Base-by-base conservation (phyloP, 1,140 invertebrate species). In the Triops longicaudatus region DNA sequence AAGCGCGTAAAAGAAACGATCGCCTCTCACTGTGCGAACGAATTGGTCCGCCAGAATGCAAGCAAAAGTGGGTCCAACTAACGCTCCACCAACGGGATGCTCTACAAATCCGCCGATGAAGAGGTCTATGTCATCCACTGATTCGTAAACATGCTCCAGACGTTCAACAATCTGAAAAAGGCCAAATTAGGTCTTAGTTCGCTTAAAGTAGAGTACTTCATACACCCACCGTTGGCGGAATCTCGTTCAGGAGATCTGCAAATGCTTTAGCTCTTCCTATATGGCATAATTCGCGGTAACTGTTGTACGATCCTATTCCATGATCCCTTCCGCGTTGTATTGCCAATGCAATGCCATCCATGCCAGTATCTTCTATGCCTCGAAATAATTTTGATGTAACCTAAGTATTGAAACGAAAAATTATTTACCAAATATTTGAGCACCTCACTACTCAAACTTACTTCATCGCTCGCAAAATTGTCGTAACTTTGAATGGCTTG, bases 231-330 rank as follows among this genome's bases (percentile, higher is more conserved):
- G 90, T 83, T 26, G 82, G 79, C 72, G 88, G 87, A 41, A 95
- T 93, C n/a, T 89, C 88, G 80, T 95, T 92, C 0, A 82, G 80
- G 80, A 94, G 92, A 72, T 94, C 93, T 17, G 89, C 81, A 86
- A 93, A 97, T 2, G 82, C 86, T 2, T 86, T 83, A 0, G 93
- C 92, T 80, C 88, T 88, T 0, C 86, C 86, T 0, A 97, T 83
- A 5, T 92, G 91, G 4, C 84, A 84, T 88, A 91, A 78, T 75
- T 84, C 81, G 26, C 86, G 76, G 81, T 84, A 86, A 17, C 82
- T 81, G 75, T 83, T 86, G 78, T 87, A 87, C 11, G 80, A 78
- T 27, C 83, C 84, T 14, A 85, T 80, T 27, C 86, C 86, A 74
- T 87, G 86, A 79, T 87, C 86, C 72, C 86, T 79, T 17, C 85